Conservation (phyloP, 2,797 vertebrate species). For the Linurgus olivaceus region DNA sequence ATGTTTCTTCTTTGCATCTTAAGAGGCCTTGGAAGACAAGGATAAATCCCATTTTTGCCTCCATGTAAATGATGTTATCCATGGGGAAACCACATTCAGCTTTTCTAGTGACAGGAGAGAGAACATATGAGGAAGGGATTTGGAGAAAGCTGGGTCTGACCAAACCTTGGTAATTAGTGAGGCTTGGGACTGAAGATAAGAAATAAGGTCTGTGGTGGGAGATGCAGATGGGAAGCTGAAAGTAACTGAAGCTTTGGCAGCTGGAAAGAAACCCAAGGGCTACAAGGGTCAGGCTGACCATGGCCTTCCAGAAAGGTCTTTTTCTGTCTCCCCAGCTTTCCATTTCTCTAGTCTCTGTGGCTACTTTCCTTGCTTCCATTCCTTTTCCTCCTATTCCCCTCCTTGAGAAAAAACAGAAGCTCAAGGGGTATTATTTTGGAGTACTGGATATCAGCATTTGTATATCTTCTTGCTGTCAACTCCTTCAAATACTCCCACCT, state of each 20-base stretch:
- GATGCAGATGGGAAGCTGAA: neutral
- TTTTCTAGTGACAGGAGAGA: neutral
- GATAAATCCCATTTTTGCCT: neutral
- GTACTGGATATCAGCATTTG: neutral
- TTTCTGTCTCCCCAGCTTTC: neutral
- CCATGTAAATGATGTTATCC: rapidly evolving
- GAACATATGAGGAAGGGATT: neutral
- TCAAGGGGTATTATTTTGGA: neutral
- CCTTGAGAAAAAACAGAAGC: neutral
- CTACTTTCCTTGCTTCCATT: neutral
- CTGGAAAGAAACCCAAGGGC: neutral
- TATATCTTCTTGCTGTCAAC: neutral
- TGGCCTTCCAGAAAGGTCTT: neutral
- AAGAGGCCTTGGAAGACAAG: neutral
- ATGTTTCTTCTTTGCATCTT: neutral
- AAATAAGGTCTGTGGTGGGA: neutral
- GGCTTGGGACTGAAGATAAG: neutral
- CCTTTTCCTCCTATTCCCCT: neutral
- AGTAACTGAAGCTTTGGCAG: neutral
- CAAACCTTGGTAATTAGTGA: neutral
- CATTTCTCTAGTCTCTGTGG: neutral
- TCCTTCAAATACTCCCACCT: neutral
- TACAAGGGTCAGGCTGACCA: neutral
- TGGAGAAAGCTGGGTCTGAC: neutral
- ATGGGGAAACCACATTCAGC: neutral